Base-by-base conservation (phyloP, 2,113 vertebrate species). In the Pseudorasbora parva region DNA sequence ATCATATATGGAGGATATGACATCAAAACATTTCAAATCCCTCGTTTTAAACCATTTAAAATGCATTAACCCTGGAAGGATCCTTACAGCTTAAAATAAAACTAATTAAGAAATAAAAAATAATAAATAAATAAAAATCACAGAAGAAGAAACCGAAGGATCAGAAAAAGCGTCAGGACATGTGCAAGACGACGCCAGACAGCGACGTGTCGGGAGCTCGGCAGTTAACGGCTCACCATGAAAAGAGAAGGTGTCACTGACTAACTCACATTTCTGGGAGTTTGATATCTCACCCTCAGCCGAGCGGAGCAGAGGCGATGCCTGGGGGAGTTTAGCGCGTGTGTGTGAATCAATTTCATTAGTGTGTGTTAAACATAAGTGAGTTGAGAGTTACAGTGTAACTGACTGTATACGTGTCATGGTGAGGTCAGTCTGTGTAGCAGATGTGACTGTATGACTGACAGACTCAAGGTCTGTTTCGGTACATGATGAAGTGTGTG, bases 371-470 rank as follows among this genome's bases (percentile, higher is more conserved):
- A 41, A 30, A 49, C 21, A 43, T 19, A 60, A 69, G 81, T 68
- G 82, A 45, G 82, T 17, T 0, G 21, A 66, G 57, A 64, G 84
- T 89, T 91, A 91, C 79, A 69, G 83, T 85, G 75, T 86, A 25
- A 57, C 54, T 51, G 23, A 37, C 81, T 66, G 60, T 82, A 68
- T 60, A 71, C 81, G 51, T 81, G 82, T 69, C 62, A 47, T 54
- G 74, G 81, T 84, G 72, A 79, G 43, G 59, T 87, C 80, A 76
- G 82, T 41, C 82, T 85, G 80, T 43, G 57, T n/a, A 82, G 69
- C 78, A 82, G 82, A 84, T 72, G 59, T 69, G 77, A 19, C 43
- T 49, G 75, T 54, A 62, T 77, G 77, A 64, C 82, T 85, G 59
- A 87, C 51, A 84, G 85, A 66, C 54, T 66, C 49, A 56, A 66